These are phyloP conservation scores for Elephantulus edwardii DNA, from an alignment of 2,113 vertebrate species.

Conservation along the genomic window DNA sequence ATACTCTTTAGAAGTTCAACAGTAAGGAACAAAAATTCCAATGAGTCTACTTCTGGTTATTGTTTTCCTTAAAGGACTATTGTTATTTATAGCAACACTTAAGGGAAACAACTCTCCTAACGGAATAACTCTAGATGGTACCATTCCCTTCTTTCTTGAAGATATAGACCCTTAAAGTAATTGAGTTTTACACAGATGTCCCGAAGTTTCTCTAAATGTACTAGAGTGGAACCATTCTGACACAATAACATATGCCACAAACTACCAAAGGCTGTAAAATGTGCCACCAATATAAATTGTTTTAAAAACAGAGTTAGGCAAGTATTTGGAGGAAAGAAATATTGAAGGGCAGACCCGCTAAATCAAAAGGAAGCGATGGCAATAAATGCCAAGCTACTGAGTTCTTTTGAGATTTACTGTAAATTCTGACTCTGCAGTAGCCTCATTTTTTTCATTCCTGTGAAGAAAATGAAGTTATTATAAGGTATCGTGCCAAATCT, in stretches of 20 bases:
- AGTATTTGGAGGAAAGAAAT: conserved; percentile 79
- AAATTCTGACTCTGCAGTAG: conserved; percentile 64
- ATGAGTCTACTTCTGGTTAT: neutral
- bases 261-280: conserved; percentile 75
- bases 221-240: conserved; percentile 50
- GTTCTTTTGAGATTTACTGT: conserved; percentile 73
- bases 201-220: conserved; percentile 74
- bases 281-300: conserved; percentile 73
- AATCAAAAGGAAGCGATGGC: conserved; percentile 75
- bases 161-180: conserved; percentile 73
- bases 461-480: conserved; percentile 81
- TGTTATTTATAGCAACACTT: conserved; percentile 57
- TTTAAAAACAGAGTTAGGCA: conserved; percentile 79
- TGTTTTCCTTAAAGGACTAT: neutral
- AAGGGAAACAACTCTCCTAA: conserved; percentile 48
- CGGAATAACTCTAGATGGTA: conserved; percentile 44
- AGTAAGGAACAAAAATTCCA: neutral
- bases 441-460: conserved; percentile 73
- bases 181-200: conserved; percentile 69
- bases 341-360: conserved; percentile 69
- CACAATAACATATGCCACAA: conserved; percentile 70
- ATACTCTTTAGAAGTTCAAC: neutral
- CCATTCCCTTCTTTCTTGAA: conserved; percentile 34
- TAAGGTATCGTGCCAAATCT: conserved; percentile 68
- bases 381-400: conserved; percentile 76